Evolutionary conservation across 2,888 invertebrate species (phyloP), one percentile per base, ranked within the genome.

Genomic region (Dicycla oo): DNA sequence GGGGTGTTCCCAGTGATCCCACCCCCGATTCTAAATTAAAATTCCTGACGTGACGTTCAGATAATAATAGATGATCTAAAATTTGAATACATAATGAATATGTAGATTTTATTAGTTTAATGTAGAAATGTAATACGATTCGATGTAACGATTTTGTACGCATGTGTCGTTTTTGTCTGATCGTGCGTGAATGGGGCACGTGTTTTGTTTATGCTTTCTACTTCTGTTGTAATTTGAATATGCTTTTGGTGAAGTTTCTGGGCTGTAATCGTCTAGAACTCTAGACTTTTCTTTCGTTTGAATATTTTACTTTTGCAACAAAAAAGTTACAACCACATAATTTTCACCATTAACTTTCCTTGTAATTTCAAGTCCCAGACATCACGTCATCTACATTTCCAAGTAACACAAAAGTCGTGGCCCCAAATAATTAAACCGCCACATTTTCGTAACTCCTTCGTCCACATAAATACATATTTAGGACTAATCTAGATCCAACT

Each of bases 21-120:
- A 85, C 88, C 90, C 91, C 90, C 87, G 83, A 89, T 88, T 91
- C 89, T 86, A 91, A 93, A 92, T 93, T 93, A 91, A 92, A 94
- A 93, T 93, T 91, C 91, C 88, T 70, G 88, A 83, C 89, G 87
- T 90, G 85, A 91, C 89, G 88, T 80, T 83, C 84, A 87, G 86
- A 88, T 91, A 90, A 88, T 91, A 90, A 91, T 90, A 90, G 91
- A 91, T 91, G 90, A 90, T 91, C 88, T 83, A 84, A 87, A 89
- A 88, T 90, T 91, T 89, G 86, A 88, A 90, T 90, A 83, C 83
- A 87, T 89, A 88, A 89, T 86, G 80, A 86, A 82, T 80, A 77
- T 77, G 80, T 80, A 78, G 68, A 75, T 83, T 83, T 75, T 85
- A 85, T 85, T 81, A 85, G 78, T 82, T n/a, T n/a, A 57, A 82